Evolutionary conservation across 2,797 vertebrate genomes (phyloP).

Genomic region (Sandelia bainsii): DNA sequence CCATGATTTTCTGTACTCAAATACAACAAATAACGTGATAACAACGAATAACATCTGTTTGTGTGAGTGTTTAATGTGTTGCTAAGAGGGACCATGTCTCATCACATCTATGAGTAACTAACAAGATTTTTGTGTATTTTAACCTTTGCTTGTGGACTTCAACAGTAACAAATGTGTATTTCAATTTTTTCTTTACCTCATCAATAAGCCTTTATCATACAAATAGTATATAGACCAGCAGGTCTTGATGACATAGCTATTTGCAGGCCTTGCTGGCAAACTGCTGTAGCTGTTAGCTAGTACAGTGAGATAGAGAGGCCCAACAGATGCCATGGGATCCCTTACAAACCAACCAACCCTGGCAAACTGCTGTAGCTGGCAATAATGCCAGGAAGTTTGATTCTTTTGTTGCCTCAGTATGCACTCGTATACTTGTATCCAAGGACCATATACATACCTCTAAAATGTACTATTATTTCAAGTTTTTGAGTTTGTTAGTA

Average conservation of each 20-base stretch:
- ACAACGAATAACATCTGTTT: slow-evolving; percentile 34
- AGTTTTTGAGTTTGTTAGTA: too few species aligned
- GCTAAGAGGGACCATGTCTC: slow-evolving; percentile 21
- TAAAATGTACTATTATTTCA: too few species aligned
- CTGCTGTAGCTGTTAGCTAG: slow-evolving; percentile 2
- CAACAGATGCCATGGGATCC: slow-evolving; percentile 67
- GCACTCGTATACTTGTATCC: too few species aligned
- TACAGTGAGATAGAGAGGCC: slow-evolving; percentile 29
- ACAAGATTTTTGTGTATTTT: slow-evolving; percentile 10
- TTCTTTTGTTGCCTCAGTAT: too few species aligned
- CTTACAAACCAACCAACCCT: slow-evolving; percentile 52
- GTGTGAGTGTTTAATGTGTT: slow-evolving; percentile 32
- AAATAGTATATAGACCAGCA: neutral
- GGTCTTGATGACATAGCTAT: neutral
- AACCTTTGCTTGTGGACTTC: slow-evolving; percentile 3
- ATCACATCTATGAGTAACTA: slow-evolving; percentile 40
- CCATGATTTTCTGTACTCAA: slow-evolving; percentile 24
- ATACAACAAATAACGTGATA: slow-evolving; percentile 11
- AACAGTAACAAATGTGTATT: slow-evolving; percentile 4
- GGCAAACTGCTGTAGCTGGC: too few species aligned
- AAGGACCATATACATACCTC: too few species aligned
- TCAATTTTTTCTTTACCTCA: slow-evolving; percentile 3
- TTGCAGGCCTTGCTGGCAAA: too few species aligned
- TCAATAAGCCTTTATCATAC: slow-evolving; percentile 5
- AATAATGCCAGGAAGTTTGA: too few species aligned